Evolutionary conservation across 2,797 vertebrate genomes (phyloP).

Genomic region (Mionectes olivaceus): DNA sequence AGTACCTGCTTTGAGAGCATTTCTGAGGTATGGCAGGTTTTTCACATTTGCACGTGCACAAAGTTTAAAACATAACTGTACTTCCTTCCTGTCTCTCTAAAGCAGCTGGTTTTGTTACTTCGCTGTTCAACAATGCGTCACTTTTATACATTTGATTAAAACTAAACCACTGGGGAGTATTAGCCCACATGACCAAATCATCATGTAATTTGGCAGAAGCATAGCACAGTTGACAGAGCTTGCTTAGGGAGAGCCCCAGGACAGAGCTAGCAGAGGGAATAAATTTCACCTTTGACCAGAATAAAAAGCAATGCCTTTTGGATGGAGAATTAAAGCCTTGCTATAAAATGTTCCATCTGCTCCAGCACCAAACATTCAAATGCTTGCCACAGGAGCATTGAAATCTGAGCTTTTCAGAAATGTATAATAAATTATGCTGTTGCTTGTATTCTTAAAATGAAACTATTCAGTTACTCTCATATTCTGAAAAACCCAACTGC

Average conservation of each 20-base stretch:
- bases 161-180: constrained; percentile 16
- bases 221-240: constrained; percentile 54
- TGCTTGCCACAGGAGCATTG: background rate
- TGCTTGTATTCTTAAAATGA: constrained; percentile 28
- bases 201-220: constrained; percentile 66
- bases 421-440: constrained; percentile 28
- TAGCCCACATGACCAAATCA: constrained; percentile 65
- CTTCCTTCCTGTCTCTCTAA: background rate
- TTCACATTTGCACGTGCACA: background rate
- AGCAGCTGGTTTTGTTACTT: background rate
- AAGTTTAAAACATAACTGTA: background rate
- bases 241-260: constrained; percentile 57
- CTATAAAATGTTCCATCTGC: constrained; percentile 53
- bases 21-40: background rate
- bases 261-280: constrained; percentile 65
- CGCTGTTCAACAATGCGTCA: background rate
- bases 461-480: constrained; percentile 11
- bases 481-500: background rate
- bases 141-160: constrained; percentile 63
- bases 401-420: constrained; percentile 43
- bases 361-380: constrained; percentile 25
- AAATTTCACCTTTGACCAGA: constrained; percentile 69
- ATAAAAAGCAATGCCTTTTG: constrained; percentile 59
- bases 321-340: constrained; percentile 35
- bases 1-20: background rate